These are phyloP conservation scores for Heliconius charithonia DNA, from an alignment of 2,888 invertebrate species.

Conservation along the genomic window DNA sequence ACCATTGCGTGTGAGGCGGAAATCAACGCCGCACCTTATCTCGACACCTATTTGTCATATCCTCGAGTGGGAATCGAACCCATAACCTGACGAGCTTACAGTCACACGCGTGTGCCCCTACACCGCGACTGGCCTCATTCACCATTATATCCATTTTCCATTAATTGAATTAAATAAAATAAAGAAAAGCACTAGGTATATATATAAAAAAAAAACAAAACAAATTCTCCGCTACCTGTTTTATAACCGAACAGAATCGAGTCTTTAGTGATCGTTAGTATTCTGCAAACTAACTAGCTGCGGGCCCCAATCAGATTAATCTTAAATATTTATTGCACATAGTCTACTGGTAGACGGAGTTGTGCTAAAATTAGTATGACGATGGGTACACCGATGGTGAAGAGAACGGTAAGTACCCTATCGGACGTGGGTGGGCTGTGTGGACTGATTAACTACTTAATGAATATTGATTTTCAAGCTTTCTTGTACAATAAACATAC, in stretches of 20 bases:
- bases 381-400: slow-evolving; percentile 78
- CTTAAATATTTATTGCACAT: slow-evolving; percentile 83
- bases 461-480: slow-evolving; percentile 70
- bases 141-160: slow-evolving; percentile 33
- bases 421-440: slow-evolving; percentile 78
- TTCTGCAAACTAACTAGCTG: slow-evolving; percentile 68
- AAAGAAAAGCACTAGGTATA: slow-evolving; percentile 44
- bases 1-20: no score
- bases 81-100: no score
- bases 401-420: slow-evolving; percentile 70
- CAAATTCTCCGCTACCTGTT: slow-evolving; percentile 50
- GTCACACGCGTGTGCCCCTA: no score
- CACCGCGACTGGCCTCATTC: no score
- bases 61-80: no score
- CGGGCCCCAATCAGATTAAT: slow-evolving; percentile 78
- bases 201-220: slow-evolving; percentile 49
- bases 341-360: slow-evolving; percentile 72
- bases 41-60: no score
- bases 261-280: slow-evolving; percentile 70
- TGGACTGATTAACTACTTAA: slow-evolving; percentile 73
- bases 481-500: slow-evolving; percentile 34
- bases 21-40: no score
- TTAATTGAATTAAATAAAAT: slow-evolving; percentile 46
- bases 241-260: slow-evolving; percentile 53
- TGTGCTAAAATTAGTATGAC: slow-evolving; percentile 79